Percentiles rank a stretch among this genome's conserved stretches.
These are phyloP conservation scores for Acrocyrtus sp. DNA, from an alignment of 2,888 invertebrate genomes.

Conservation along the genomic window DNA sequence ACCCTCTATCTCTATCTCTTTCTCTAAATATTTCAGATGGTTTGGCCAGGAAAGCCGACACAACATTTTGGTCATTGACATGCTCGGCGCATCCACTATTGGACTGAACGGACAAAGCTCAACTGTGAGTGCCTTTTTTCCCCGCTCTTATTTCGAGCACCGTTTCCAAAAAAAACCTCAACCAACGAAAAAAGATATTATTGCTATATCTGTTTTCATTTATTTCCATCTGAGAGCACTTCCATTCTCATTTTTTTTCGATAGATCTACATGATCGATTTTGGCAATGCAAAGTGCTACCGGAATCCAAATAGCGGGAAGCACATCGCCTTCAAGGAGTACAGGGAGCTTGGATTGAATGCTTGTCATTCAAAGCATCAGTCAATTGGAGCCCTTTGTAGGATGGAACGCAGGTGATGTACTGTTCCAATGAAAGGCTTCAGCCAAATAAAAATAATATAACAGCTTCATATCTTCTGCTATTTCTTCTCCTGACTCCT, in stretches of 20 bases:
- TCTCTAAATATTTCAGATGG: constrained; percentile 33
- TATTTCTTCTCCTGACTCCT: no score
- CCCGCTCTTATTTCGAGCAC: not conserved
- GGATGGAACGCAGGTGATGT: constrained; percentile 50
- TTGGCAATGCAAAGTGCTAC: constrained; percentile 52
- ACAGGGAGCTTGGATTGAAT: constrained; percentile 47
- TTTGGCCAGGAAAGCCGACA: constrained; percentile 50
- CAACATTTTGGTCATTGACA: constrained; percentile 46
- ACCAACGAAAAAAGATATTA: not conserved
- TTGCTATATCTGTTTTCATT: not conserved
- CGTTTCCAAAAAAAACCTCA: not conserved
- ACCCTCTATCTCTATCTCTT: not conserved
- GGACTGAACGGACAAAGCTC: constrained; percentile 34
- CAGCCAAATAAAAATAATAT: no score
- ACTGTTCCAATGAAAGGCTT: no score
- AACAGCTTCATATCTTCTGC: no score
- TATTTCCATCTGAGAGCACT: not conserved
- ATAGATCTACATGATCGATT: constrained; percentile 53
- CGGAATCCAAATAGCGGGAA: constrained; percentile 40
- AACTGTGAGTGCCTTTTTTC: no score
- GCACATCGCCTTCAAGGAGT: constrained; percentile 51
- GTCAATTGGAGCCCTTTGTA: constrained; percentile 49
- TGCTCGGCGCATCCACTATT: constrained; percentile 41
- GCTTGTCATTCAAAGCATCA: constrained; percentile 52
- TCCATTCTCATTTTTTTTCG: no score